Evolutionary conservation across 2,797 vertebrate species (phyloP).

Genomic region (Synanceia verrucosa): DNA sequence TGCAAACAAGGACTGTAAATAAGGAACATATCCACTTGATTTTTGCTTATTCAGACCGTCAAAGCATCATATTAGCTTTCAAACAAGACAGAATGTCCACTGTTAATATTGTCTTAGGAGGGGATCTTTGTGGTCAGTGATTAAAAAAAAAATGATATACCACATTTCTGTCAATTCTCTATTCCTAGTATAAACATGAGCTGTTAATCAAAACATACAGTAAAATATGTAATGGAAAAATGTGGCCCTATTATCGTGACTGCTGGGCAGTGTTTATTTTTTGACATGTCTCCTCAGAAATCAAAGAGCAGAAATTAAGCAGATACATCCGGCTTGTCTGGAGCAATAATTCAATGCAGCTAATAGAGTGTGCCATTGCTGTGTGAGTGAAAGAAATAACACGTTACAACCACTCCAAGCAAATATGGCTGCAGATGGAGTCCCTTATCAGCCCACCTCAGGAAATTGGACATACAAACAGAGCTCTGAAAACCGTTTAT

Average conservation of each 20-base stretch:
- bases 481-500: slow-evolving; percentile 33
- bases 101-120: background rate
- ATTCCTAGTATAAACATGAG: background rate
- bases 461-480: slow-evolving; percentile 48
- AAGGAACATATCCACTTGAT: background rate
- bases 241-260: background rate
- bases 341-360: slow-evolving; percentile 15
- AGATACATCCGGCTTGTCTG: slow-evolving; percentile 4
- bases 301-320: slow-evolving; percentile 7
- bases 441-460: slow-evolving; percentile 24
- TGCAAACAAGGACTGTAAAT: background rate
- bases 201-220: background rate
- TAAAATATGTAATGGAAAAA: background rate
- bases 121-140: background rate
- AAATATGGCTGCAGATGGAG: slow-evolving; percentile 39
- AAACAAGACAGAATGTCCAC: background rate
- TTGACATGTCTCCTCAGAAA: background rate
- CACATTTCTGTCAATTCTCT: background rate
- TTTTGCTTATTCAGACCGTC: background rate
- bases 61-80: background rate
- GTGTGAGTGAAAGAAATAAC: slow-evolving; percentile 37
- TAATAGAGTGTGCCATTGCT: slow-evolving; percentile 28
- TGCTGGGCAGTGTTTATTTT: background rate
- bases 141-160: background rate
- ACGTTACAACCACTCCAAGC: slow-evolving; percentile 37